Base-by-base conservation (phyloP, 2,113 vertebrate genomes). In the Pipa parva region DNA sequence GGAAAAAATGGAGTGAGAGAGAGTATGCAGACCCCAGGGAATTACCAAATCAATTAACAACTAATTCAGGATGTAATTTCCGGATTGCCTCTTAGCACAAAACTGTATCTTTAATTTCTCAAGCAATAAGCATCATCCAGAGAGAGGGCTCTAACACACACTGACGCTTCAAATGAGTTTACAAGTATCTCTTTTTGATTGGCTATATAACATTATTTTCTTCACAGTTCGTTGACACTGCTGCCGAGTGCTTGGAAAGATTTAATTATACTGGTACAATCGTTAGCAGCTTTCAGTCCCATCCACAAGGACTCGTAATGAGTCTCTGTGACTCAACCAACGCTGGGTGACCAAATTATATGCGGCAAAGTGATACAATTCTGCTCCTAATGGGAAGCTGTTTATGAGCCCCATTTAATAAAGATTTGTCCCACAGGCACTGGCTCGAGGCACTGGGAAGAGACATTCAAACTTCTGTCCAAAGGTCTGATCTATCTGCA, bases 21-120 rank as follows among this genome's bases (percentile, higher is more conserved):
- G 80, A 85, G 84, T 83, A 77, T 71, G 74, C 80, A 80, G 80
- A 87, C 89, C 88, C 78, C 58, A 78, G 90, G 90, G 91, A 87
- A 91, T 89, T 87, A 90, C 91, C 88, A 92, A 94, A 95, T 94
- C 93, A 94, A 94, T 95, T 94, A 96, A 85, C 90, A 80, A 91
- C 90, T 90, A 89, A 90, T 91, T 93, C 88, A 84, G 85, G 87
- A 90, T 88, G 88, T 88, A 89, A 92, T 91, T 88, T 91, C 88
- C 88, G 87, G 73, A 88, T 84, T 91, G 91, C 90, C 89, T 93
- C 86, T 88, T 86, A 91, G 91, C 88, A 87, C 83, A 89, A 89
- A 87, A 85, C 79, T 88, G 82, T 91, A 84, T 83, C 88, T 91
- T 90, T 88, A 84, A 89, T 86, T 91, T 88, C 84, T 86, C 84